Evolutionary conservation across 1,140 invertebrate genomes (phyloP).

Genomic region (Leptinotarsa undecemlineata): DNA sequence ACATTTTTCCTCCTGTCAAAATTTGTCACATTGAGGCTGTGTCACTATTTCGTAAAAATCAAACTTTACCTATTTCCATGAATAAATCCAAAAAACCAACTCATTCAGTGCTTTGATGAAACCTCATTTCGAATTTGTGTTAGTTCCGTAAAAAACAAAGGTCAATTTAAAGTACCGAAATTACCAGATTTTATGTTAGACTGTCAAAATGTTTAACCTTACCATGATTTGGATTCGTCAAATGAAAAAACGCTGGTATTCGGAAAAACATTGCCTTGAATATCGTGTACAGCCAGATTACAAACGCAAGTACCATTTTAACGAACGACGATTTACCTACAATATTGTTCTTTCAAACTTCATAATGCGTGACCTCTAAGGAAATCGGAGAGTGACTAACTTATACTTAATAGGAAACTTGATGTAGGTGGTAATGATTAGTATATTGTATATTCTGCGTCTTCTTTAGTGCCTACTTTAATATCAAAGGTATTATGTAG

Average conservation of each 20-base stretch:
- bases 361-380: constrained; percentile 18
- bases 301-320: constrained; percentile 19
- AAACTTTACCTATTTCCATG: constrained; percentile 8
- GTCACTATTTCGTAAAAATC: constrained; percentile 1
- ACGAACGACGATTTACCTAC: neutral
- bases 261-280: constrained; percentile 22
- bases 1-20: constrained; percentile 52
- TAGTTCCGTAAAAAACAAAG: neutral
- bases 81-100: neutral
- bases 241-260: constrained; percentile 17
- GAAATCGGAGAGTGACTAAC: neutral
- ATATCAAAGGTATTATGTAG: neutral
- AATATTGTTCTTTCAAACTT: constrained; percentile 5
- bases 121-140: too few relatives aligned
- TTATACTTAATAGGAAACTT: constrained; percentile 21
- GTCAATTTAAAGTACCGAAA: neutral
- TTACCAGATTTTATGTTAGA: neutral
- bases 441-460: neutral
- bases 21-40: constrained; percentile 30
- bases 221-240: constrained; percentile 19
- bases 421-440: constrained; percentile 12
- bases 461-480: neutral
- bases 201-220: constrained; percentile 21
- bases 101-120: too few relatives aligned
- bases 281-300: constrained; percentile 6